A percentile compares a stretch with the other conserved stretches of the same genome.
Evolutionary conservation across 2,797 vertebrate genomes (phyloP).

Genomic region (Kryptopterus vitreolus): DNA sequence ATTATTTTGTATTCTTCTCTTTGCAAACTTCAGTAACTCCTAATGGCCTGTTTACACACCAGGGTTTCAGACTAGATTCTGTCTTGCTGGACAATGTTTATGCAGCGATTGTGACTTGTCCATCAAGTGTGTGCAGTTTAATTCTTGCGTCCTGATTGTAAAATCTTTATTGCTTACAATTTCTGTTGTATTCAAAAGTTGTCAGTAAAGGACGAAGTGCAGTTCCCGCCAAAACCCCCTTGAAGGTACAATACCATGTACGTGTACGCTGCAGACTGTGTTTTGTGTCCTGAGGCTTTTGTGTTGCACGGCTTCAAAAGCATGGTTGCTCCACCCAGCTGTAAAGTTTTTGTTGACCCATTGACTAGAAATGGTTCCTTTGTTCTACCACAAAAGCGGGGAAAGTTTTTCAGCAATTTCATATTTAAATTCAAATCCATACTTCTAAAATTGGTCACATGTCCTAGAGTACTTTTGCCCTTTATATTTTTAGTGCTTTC

Average conservation of each 20-base stretch:
- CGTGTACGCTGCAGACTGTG: neutral
- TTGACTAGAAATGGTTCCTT: constrained; percentile 28
- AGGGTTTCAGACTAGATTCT: neutral
- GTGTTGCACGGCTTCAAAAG: constrained; percentile 31
- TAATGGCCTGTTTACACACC: neutral
- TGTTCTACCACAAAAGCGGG: constrained; percentile 10
- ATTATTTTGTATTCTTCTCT: neutral
- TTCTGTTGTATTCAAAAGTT: neutral
- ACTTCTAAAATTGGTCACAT: neutral
- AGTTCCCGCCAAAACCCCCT: constrained; percentile 21
- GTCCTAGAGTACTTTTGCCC: neutral
- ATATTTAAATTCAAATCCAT: neutral
- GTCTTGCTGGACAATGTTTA: too few relatives aligned
- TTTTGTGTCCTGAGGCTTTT: constrained; percentile 41
- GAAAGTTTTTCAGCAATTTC: constrained; percentile 1
- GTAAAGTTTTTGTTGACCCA: constrained; percentile 35
- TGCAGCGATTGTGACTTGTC: neutral
- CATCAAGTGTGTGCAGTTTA: neutral
- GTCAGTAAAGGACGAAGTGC: constrained; percentile 17
- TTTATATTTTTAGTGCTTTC: neutral
- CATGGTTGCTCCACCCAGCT: constrained; percentile 33
- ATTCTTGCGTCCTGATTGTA: neutral
- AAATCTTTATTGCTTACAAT: neutral
- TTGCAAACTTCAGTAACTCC: neutral
- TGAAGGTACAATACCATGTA: constrained; percentile 1